Evolutionary conservation across 2,888 invertebrate species (phyloP), one percentile per base, ranked within the genome.

Genomic region (Ischnura elegans): DNA sequence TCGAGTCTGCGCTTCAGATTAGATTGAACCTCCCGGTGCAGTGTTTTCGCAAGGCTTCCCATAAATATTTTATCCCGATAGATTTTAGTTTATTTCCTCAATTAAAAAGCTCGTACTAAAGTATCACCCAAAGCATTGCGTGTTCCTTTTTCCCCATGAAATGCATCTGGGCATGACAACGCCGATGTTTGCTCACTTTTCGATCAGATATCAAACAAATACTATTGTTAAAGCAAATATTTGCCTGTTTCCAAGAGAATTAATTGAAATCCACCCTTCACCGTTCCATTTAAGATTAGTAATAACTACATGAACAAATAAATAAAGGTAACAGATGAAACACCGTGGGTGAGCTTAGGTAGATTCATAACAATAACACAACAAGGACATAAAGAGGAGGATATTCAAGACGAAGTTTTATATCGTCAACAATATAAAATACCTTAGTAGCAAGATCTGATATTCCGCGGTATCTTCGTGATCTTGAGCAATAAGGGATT

Each of bases 161-260:
- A 76, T 76, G 36, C 76, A 36, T 1, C 36, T 36, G 76, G 76
- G 29, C n/a, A n/a, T 8, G 13, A 36, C 36, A 36, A 36, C 36
- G 36, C 36, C 29, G 36, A 76, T 76, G 36, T 76, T 76, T 76
- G 25, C 36, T 1, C 76, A 29, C 76, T 36, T 2, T 36, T 13
- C 36, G n/a, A 76, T 76, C 76, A 76, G 36, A 76, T 76, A 76
- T 76, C 36, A 76, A 76, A 66, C 4, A 76, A 76, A 76, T 76
- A 13, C 76, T 36, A 76, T 76, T 76, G 76, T 76, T 76, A 29
- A 36, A 36, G 76, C 36, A 76, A 76, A 76, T 76, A 76, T 76
- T 76, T 76, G 25, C 76, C 76, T 8, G n/a, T 0, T 76, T 29
- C 13, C 29, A 76, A 76, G 76, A 36, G 76, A 76, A 36, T 76